Evolutionary conservation across 1,140 invertebrate species (phyloP).

Genomic region (Apis dorsata): DNA sequence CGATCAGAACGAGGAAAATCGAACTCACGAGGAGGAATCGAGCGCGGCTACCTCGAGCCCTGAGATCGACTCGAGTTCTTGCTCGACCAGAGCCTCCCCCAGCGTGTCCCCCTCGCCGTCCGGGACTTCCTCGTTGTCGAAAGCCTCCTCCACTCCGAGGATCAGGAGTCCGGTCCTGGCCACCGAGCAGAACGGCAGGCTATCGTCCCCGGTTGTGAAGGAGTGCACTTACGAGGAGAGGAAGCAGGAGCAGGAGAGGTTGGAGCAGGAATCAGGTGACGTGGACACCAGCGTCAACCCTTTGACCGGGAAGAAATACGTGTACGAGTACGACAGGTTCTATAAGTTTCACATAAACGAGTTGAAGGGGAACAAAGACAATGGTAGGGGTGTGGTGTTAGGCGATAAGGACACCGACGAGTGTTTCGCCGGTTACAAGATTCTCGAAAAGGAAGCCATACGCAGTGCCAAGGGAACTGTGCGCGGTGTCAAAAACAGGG

Average conservation of each 20-base stretch:
- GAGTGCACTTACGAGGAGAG: slow-evolving; percentile 86
- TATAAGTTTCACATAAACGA: slow-evolving; percentile 92
- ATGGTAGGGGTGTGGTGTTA: slow-evolving; percentile 69
- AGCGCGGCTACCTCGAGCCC: neutral
- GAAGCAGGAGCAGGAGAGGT: slow-evolving; percentile 80
- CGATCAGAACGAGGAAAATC: neutral
- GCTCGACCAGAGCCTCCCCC: slow-evolving; percentile 44
- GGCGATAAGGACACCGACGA: slow-evolving; percentile 82
- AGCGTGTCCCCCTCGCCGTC: slow-evolving; percentile 63
- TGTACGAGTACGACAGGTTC: slow-evolving; percentile 87
- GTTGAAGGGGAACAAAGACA: slow-evolving; percentile 81
- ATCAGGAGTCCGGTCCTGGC: slow-evolving; percentile 59
- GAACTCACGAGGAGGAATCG: neutral
- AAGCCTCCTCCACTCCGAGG: slow-evolving; percentile 67
- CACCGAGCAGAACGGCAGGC: slow-evolving; percentile 48
- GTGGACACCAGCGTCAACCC: slow-evolving; percentile 72
- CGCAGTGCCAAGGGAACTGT: slow-evolving; percentile 94
- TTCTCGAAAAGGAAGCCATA: slow-evolving; percentile 88
- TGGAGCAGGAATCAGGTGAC: slow-evolving; percentile 75
- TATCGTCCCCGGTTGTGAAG: slow-evolving; percentile 79
- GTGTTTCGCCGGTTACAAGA: slow-evolving; percentile 90
- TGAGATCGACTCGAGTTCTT: slow-evolving; percentile 48
- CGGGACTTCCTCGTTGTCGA: slow-evolving; percentile 63
- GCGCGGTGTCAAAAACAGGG: slow-evolving; percentile 95
- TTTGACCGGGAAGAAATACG: slow-evolving; percentile 78